phyloP scores from a whole-genome alignment of 2,113 vertebrate species.

The Seriola aureovittata region DNA sequence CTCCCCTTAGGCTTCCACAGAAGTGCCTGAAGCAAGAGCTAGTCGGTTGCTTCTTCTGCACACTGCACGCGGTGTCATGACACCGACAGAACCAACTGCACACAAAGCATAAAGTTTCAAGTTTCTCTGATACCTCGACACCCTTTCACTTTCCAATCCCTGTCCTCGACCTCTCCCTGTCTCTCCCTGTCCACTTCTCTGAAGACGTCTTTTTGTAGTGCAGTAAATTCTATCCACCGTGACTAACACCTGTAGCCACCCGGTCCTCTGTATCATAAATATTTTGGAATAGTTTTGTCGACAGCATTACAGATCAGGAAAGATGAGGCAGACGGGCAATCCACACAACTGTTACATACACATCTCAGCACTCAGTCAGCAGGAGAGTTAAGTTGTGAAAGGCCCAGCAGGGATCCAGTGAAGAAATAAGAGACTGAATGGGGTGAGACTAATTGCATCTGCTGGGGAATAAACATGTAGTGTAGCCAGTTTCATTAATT shows the following conservation, averaged over 20 bases:
- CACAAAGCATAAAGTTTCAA: conserved; percentile 53
- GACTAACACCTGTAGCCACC: background rate
- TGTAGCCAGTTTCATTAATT: conserved; percentile 25
- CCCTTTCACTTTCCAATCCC: conserved; percentile 1
- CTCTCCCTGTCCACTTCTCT: conserved; percentile 6
- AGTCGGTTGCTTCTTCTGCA: conserved; percentile 50
- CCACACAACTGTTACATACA: conserved; percentile 8
- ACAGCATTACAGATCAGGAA: conserved; percentile 23
- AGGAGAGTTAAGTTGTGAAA: conserved; percentile 40
- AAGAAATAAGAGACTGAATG: conserved; percentile 39
- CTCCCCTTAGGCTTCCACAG: conserved; percentile 66
- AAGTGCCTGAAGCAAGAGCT: conserved; percentile 69
- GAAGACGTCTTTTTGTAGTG: background rate
- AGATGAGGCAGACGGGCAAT: background rate
- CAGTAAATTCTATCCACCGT: background rate
- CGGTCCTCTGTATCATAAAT: background rate
- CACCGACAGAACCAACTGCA: conserved; percentile 62
- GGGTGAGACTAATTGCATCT: conserved; percentile 60
- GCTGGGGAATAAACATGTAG: conserved; percentile 29
- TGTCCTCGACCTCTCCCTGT: conserved; percentile 27
- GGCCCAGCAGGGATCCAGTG: conserved; percentile 40
- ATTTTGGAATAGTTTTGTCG: conserved; percentile 12
- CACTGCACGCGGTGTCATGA: conserved; percentile 42
- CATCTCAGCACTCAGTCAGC: conserved; percentile 29
- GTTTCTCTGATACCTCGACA: conserved; percentile 46